Evolutionary conservation across 2,797 vertebrate genomes (phyloP).

Genomic region (Mormyrops attenuatus): DNA sequence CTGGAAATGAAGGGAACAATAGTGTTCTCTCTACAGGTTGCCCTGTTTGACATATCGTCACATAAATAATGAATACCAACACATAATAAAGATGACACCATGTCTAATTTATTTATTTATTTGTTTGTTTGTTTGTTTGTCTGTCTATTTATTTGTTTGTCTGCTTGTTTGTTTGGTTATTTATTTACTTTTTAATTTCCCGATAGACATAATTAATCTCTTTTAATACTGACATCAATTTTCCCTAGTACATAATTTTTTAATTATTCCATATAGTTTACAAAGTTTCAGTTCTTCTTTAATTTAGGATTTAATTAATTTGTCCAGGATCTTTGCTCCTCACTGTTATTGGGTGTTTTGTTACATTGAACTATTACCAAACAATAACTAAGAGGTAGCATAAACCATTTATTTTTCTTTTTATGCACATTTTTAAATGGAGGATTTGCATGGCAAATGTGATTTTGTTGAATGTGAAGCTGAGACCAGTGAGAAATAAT

Average conservation of each 20-base stretch:
- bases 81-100: constrained; percentile 29
- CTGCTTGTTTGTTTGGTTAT: background rate
- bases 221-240: constrained; percentile 32
- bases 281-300: constrained; percentile 37
- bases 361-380: constrained; percentile 37
- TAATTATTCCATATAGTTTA: constrained; percentile 22
- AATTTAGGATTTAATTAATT: constrained; percentile 53
- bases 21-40: constrained; percentile 24
- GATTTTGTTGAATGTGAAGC: constrained; percentile 30
- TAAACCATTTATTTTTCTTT: constrained; percentile 43
- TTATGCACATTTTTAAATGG: constrained; percentile 29
- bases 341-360: constrained; percentile 41
- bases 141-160: constrained; percentile 27
- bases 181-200: constrained; percentile 33
- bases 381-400: constrained; percentile 60
- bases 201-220: constrained; percentile 22
- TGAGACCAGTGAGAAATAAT: background rate
- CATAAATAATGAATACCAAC: constrained; percentile 34
- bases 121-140: background rate
- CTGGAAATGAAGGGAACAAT: constrained; percentile 22
- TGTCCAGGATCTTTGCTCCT: constrained; percentile 49
- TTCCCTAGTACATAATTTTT: constrained; percentile 5
- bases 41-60: constrained; percentile 25
- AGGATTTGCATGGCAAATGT: constrained; percentile 24
- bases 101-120: constrained; percentile 33